These are phyloP conservation scores for Chironomus tepperi DNA, from an alignment of 1,140 invertebrate species.

Conservation along the genomic window DNA sequence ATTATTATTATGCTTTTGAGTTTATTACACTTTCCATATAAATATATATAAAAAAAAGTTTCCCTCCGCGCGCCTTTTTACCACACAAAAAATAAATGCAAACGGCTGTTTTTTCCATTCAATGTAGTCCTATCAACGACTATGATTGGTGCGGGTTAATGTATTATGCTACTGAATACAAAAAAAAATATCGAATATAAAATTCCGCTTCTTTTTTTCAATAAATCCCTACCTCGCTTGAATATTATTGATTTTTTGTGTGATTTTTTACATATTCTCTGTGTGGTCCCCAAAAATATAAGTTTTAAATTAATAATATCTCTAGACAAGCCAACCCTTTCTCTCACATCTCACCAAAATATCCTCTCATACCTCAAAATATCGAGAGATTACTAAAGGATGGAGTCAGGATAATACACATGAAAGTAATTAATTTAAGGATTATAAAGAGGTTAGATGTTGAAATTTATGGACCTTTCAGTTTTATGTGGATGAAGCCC, in stretches of 20 bases:
- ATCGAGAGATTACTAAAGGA: too few species aligned
- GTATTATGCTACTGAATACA: background rate
- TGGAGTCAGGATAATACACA: too few species aligned
- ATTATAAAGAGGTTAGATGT: too few species aligned
- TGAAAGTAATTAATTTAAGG: too few species aligned
- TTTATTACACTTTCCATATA: background rate
- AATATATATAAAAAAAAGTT: too few species aligned
- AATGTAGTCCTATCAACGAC: background rate
- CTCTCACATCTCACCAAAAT: background rate
- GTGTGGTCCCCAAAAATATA: background rate
- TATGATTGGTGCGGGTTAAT: background rate
- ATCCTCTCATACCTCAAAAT: too few species aligned
- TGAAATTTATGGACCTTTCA: too few species aligned
- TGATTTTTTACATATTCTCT: background rate
- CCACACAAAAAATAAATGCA: background rate
- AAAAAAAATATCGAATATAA: background rate
- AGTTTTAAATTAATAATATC: conserved; percentile 10
- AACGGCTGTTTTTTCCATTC: background rate
- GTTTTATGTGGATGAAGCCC: too few species aligned
- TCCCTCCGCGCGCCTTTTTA: background rate
- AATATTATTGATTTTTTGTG: conserved; percentile 4
- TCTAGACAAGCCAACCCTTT: conserved; percentile 5
- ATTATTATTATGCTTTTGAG: conserved; percentile 1
- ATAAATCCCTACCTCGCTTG: background rate
- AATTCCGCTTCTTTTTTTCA: background rate